Base-by-base conservation (phyloP, 2,113 vertebrate species). In the Ptilonorhynchus violaceus region DNA sequence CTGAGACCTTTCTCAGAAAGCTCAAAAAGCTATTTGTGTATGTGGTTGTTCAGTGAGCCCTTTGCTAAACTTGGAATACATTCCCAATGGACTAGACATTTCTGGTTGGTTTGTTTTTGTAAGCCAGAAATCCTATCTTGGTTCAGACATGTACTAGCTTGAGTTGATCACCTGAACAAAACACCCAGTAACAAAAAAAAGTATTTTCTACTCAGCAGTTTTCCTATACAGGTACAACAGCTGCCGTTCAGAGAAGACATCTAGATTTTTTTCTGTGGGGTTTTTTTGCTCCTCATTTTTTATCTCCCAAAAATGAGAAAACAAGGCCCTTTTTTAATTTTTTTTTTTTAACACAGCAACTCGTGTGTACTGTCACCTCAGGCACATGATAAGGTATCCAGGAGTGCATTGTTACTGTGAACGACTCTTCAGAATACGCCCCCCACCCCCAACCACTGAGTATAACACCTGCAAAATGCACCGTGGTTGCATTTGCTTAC, bases 61-160 rank as follows among this genome's bases (percentile, higher is more conserved):
- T 90, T 85, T 82, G 39, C 35, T 76, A 41, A 90, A 63, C 39
- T 73, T 59, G 41, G 46, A 70, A 49, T 64, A 14, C 30, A 12
- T 76, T 93, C 44, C 58, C 27, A 73, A 31, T 22, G 25, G 30
- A 35, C 17, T 15, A 74, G 73, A 46, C 1, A 4, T 92, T 85
- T 95, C 77, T 94, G 60, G 2, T n/a, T 85, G 31, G 10, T 90
- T 93, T 85, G 52, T 88, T 88, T 92, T 74, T 41, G 24, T 69
- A 74, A 84, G 21, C 33, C 68, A 82, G 46, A 79, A 69, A 33
- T 84, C 77, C 13, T 76, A 3, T 63, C 35, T 70, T 7, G 2
- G 18, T 69, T 88, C 62, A 88, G 91, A 24, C 31, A 18, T 55
- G 74, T 55, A 12, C 35, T n/a, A 42, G 16, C 68, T 81, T 84